These are phyloP conservation scores for Spodoptera littoralis DNA, from an alignment of 2,888 invertebrate species.

Conservation along the genomic window DNA sequence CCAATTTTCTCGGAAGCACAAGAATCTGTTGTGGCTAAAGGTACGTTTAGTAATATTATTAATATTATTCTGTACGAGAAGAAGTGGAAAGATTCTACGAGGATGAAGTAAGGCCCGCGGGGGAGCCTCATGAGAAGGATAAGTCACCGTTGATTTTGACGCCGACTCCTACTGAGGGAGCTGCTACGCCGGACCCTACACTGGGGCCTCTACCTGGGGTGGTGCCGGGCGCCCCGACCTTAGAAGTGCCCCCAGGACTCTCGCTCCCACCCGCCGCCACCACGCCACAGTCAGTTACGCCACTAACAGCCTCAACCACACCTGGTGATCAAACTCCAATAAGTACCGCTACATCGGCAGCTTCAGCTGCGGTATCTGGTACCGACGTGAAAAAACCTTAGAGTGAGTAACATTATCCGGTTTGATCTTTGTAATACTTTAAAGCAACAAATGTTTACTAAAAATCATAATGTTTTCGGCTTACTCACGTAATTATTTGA, in stretches of 20 bases:
- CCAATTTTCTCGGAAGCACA: slow-evolving; percentile 64
- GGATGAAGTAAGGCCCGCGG: slow-evolving; percentile 54
- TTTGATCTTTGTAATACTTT: slow-evolving; percentile 7
- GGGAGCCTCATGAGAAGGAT: neutral
- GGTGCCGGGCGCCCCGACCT: too few relatives aligned
- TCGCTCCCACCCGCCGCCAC: slow-evolving; percentile 34
- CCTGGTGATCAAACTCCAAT: slow-evolving; percentile 6
- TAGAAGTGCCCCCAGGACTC: neutral
- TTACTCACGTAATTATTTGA: too few relatives aligned
- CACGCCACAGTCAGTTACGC: neutral
- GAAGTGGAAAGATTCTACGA: slow-evolving; percentile 72
- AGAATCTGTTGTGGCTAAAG: slow-evolving; percentile 37
- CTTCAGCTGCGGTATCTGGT: slow-evolving; percentile 1
- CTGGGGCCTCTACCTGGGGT: too few relatives aligned
- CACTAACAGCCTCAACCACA: neutral
- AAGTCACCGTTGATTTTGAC: slow-evolving; percentile 10
- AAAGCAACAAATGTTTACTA: too few relatives aligned
- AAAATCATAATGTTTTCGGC: too few relatives aligned
- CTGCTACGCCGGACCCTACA: too few relatives aligned
- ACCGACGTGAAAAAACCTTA: slow-evolving; percentile 2
- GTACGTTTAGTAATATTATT: slow-evolving; percentile 50
- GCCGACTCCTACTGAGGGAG: slow-evolving; percentile 2
- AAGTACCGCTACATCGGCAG: neutral
- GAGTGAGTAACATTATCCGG: slow-evolving; percentile 19
- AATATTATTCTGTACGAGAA: slow-evolving; percentile 64